These are phyloP conservation scores for Sandelia bainsii DNA, from an alignment of 2,797 vertebrate genomes.

Conservation along the genomic window DNA sequence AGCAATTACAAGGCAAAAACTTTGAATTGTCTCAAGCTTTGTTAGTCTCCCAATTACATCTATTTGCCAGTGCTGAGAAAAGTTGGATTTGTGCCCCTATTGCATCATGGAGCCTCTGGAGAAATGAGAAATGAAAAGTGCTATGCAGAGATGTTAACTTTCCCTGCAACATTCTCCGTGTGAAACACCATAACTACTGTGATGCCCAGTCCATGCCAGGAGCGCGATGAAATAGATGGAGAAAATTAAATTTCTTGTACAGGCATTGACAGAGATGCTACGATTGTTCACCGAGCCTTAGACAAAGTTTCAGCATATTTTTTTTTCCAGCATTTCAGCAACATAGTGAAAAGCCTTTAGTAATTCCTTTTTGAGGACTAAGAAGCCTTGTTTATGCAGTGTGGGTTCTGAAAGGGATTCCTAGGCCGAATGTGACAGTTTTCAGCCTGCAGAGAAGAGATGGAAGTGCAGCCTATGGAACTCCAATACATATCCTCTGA, in stretches of 20 bases:
- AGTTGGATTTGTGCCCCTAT: slow-evolving; percentile 31
- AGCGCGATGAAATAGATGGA: too few species aligned
- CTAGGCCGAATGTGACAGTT: slow-evolving; percentile 26
- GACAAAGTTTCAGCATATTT: not conserved
- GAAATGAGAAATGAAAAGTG: slow-evolving; percentile 34
- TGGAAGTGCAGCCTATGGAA: not conserved
- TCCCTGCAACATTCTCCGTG: too few species aligned
- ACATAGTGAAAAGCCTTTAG: slow-evolving; percentile 7
- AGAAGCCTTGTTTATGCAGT: slow-evolving; percentile 19
- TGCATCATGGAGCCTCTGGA: slow-evolving; percentile 50
- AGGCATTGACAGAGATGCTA: slow-evolving; percentile 32
- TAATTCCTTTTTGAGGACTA: not conserved
- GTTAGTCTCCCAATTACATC: slow-evolving; percentile 21
- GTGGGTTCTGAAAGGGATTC: slow-evolving; percentile 33
- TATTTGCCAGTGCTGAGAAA: slow-evolving; percentile 31
- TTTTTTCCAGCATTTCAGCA: too few species aligned
- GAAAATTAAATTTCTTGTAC: too few species aligned
- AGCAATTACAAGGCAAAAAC: not conserved
- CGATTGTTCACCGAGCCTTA: not conserved
- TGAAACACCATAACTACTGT: not conserved
- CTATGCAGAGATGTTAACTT: slow-evolving; percentile 44
- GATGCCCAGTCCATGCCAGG: slow-evolving; percentile 1
- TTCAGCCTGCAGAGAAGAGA: slow-evolving; percentile 6
- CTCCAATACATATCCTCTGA: slow-evolving; percentile 11
- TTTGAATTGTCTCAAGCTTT: slow-evolving; percentile 3